These are phyloP conservation scores for Pipistrellus nathusii DNA, from an alignment of 2,797 vertebrate species.

Conservation along the genomic window DNA sequence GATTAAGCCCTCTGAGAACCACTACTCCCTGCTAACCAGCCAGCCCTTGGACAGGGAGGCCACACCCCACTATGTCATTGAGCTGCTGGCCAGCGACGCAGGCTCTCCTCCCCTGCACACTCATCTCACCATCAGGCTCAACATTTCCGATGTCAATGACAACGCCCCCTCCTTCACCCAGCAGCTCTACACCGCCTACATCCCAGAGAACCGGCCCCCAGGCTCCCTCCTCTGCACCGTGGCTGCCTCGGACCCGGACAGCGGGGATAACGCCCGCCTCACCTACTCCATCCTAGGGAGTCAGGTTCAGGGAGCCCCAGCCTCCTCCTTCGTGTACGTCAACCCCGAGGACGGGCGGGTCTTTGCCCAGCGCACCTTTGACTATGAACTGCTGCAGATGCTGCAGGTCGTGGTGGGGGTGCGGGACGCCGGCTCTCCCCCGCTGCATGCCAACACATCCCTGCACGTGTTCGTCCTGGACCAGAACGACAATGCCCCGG, in stretches of 20 bases:
- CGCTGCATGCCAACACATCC: slow-evolving; percentile 90
- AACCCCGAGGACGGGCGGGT: slow-evolving; percentile 94
- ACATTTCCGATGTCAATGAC: slow-evolving; percentile 96
- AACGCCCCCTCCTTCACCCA: slow-evolving; percentile 95
- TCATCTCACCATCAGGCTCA: slow-evolving; percentile 91
- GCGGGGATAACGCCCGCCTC: slow-evolving; percentile 92
- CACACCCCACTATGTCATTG: slow-evolving; percentile 91
- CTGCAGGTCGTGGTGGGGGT: slow-evolving; percentile 94
- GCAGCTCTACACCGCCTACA: slow-evolving; percentile 93
- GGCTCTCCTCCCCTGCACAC: slow-evolving; percentile 93
- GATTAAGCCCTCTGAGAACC: slow-evolving; percentile 92
- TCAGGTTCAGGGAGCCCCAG: slow-evolving; percentile 90
- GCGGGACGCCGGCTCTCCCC: slow-evolving; percentile 92
- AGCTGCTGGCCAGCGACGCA: slow-evolving; percentile 92
- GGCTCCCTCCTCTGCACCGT: slow-evolving; percentile 93
- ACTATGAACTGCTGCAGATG: slow-evolving; percentile 94
- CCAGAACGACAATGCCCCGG: slow-evolving; percentile 95
- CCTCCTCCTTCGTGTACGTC: slow-evolving; percentile 95
- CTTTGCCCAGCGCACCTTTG: slow-evolving; percentile 94
- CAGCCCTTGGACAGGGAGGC: slow-evolving; percentile 93
- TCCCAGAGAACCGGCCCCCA: slow-evolving; percentile 94
- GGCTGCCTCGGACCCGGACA: slow-evolving; percentile 93
- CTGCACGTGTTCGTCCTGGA: slow-evolving; percentile 96
- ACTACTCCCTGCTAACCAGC: slow-evolving; percentile 93
- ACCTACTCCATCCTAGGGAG: slow-evolving; percentile 92